A percentile compares a stretch with the other conserved stretches of the same genome.
Evolutionary conservation across 2,888 invertebrate species (phyloP).

Genomic region (Thera obeliscata): DNA sequence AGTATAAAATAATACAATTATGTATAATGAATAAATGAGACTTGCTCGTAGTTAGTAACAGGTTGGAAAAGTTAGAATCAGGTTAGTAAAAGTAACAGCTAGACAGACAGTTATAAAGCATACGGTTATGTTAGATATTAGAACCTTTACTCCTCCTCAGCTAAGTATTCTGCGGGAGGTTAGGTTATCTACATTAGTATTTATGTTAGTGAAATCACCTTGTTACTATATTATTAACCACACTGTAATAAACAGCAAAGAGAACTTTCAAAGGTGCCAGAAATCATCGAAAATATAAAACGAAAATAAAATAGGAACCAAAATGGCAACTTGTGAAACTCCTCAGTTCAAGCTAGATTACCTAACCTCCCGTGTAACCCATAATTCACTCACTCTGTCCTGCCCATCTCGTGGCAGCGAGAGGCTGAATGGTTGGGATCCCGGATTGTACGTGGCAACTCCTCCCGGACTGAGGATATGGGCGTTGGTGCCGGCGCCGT

Average conservation of each 20-base stretch:
- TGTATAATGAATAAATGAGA: no score
- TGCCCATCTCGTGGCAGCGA: constrained; percentile 88
- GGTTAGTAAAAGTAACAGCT: constrained; percentile 1
- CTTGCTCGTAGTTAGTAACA: no score
- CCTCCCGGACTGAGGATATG: constrained; percentile 39
- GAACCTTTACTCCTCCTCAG: constrained; percentile 77
- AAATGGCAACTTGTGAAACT: constrained; percentile 15
- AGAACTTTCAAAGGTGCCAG: not conserved
- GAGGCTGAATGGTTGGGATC: constrained; percentile 89
- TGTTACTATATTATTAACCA: constrained; percentile 7
- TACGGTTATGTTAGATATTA: constrained; percentile 39
- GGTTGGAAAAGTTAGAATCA: no score
- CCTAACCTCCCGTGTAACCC: constrained; percentile 69
- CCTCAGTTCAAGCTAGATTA: constrained; percentile 16
- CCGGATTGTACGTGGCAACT: constrained; percentile 70
- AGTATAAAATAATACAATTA: no score
- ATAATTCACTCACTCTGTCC: constrained; percentile 64
- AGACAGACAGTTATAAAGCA: constrained; percentile 28
- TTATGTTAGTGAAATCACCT: constrained; percentile 59
- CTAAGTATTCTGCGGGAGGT: constrained; percentile 63
- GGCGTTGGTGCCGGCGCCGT: constrained; percentile 61
- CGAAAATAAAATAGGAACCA: constrained; percentile 12
- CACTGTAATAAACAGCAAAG: not conserved
- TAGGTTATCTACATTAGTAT: constrained; percentile 57
- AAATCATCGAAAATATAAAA: constrained; percentile 1